Evolutionary conservation across 2,113 vertebrate genomes (phyloP), one percentile per base, ranked within the genome.

Genomic region (Pedionomus torquatus): DNA sequence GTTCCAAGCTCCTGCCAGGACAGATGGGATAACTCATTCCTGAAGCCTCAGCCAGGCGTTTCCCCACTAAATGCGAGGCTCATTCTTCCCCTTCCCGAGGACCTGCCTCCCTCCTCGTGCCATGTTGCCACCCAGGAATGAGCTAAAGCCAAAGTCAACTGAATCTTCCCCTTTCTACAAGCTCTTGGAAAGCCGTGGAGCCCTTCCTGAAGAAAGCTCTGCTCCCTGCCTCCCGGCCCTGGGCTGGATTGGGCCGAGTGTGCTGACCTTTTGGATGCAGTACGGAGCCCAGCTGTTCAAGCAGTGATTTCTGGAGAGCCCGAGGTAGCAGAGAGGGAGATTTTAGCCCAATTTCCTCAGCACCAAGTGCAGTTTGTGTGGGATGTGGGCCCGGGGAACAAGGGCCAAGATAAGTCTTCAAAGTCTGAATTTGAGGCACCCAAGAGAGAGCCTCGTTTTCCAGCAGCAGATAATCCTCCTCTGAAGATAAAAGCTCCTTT

Each of bases 361-460:
- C 1, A 1, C 26, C 9, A 5, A 3, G 17, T 21, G 13, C 23
- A 13, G 33, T 44, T 52, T 20, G 28, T 39, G 41, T 79, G 57
- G 57, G 66, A 58, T 4, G 0, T 0, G 7, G 49, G 39, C 69
- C 63, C 0, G 0, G 23, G 30, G 26, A 57, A 39, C 5, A 7
- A 25, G 23, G 21, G 43, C 68, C 66, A 61, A 74, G 52, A 18
- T 13, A 48, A 71, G 74, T 21, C 51, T 77, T 72, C 31, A 4
- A 19, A 78, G 30, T 21, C 49, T 43, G 35, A 46, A 30, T 37
- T 23, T 18, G 37, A 86, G 87, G n/a, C 15, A 30, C 35, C 49
- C 10, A 0, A 16, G 49, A 69, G 54, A 69, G 54, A 61, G 2
- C 0, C 25, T 31, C 57, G 14, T n/a, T 64, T 37, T 33, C 23